phyloP scores from a whole-genome alignment of 2,888 invertebrate species.

The Anoncus sp. region DNA sequence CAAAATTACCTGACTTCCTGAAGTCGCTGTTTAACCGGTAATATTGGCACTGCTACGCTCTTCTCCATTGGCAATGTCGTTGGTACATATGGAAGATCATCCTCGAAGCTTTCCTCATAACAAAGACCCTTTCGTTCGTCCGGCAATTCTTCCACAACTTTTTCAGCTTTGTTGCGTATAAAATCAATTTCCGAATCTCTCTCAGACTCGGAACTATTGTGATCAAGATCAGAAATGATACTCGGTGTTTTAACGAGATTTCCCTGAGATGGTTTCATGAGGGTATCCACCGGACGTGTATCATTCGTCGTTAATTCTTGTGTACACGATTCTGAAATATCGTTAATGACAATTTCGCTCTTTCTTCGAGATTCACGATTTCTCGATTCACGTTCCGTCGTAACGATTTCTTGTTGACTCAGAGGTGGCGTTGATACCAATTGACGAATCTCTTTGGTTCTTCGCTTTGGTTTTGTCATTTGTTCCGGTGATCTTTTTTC shows the following conservation, averaged over 20 bases:
- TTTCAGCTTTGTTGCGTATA: constrained; percentile 83
- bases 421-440: too few species aligned
- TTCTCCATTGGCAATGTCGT: constrained; percentile 95
- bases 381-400: background rate
- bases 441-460: constrained; percentile 71
- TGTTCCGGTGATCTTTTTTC: constrained; percentile 71
- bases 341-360: constrained; percentile 70
- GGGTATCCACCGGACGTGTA: background rate
- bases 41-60: constrained; percentile 91
- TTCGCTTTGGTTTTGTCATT: constrained; percentile 76
- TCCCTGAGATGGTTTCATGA: constrained; percentile 57
- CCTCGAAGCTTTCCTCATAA: constrained; percentile 93
- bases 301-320: constrained; percentile 9
- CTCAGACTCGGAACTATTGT: constrained; percentile 88
- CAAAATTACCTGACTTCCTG: constrained; percentile 79
- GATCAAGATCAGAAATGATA: constrained; percentile 78
- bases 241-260: constrained; percentile 75
- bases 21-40: constrained; percentile 90
- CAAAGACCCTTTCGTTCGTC: constrained; percentile 91
- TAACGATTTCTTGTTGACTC: too few species aligned
- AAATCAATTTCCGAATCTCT: constrained; percentile 87
- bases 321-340: background rate
- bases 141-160: constrained; percentile 85
- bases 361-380: constrained; percentile 69
- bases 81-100: constrained; percentile 93